Evolutionary conservation across 92 coral and sea anemone species (phyloP).

Genomic region (Epizoanthus illoricatus): DNA sequence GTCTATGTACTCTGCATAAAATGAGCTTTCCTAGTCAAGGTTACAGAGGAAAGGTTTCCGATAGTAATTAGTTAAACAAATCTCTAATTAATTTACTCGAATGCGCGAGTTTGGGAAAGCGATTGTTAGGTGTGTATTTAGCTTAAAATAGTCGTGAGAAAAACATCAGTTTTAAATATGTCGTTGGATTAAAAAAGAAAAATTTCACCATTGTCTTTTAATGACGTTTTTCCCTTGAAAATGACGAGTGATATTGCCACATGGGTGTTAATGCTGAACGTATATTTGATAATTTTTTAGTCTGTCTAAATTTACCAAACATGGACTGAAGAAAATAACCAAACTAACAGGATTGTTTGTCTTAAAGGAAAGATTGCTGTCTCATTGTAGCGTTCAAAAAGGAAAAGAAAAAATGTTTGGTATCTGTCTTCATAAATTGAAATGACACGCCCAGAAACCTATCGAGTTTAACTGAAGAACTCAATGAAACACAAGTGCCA

Average conservation of each 20-base stretch:
- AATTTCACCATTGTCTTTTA: background rate
- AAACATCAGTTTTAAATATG: background rate
- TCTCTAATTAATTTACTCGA: no score
- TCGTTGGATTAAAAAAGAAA: slow-evolving; percentile 3
- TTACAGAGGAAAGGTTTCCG: no score
- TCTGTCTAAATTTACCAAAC: slow-evolving; percentile 10
- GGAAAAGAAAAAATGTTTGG: background rate
- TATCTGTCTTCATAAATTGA: background rate
- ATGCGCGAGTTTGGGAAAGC: no score
- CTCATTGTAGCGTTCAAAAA: background rate
- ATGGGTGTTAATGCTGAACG: background rate
- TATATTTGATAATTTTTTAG: background rate
- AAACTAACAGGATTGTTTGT: background rate
- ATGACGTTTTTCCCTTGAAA: slow-evolving; percentile 6
- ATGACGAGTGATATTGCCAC: slow-evolving; percentile 3
- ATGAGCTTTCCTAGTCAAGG: no score
- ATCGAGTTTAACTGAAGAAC: background rate
- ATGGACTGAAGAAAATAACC: slow-evolving; percentile 3
- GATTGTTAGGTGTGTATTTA: no score
- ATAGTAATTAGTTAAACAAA: no score
- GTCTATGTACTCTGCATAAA: no score
- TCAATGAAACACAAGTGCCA: background rate
- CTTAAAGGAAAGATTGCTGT: background rate
- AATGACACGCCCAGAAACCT: background rate
- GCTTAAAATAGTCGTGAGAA: slow-evolving; percentile 18